These are phyloP conservation scores for Nannobrachium achirus DNA, from an alignment of 2,113 vertebrate species.

Conservation along the genomic window DNA sequence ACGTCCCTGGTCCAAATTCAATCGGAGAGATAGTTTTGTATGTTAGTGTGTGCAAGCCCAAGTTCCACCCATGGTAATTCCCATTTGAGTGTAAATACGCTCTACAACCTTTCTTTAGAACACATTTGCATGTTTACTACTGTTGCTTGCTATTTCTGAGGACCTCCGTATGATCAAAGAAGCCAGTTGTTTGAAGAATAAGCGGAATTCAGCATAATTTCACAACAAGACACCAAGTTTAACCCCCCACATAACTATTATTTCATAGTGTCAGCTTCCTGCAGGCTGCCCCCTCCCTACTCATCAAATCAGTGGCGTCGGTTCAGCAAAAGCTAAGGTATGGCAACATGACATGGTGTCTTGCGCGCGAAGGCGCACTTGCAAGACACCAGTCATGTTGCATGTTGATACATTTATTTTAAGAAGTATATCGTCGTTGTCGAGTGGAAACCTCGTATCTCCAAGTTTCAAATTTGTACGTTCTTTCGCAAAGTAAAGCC, in stretches of 20 bases:
- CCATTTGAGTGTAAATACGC: slow-evolving; percentile 76
- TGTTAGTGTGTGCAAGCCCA: slow-evolving; percentile 7
- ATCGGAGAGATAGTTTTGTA: slow-evolving; percentile 38
- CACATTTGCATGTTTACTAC: slow-evolving; percentile 76
- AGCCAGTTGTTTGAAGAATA: slow-evolving; percentile 71
- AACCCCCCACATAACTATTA: slow-evolving; percentile 30
- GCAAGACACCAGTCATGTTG: too few species aligned
- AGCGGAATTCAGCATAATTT: slow-evolving; percentile 74
- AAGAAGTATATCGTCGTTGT: too few species aligned
- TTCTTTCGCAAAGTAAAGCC: too few species aligned
- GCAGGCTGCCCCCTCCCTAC: slow-evolving; percentile 21
- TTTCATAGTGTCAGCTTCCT: slow-evolving; percentile 50
- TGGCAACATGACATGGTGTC: too few species aligned
- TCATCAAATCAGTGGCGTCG: too few species aligned
- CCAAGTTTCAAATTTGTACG: too few species aligned
- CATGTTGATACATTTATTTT: too few species aligned
- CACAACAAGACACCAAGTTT: slow-evolving; percentile 68
- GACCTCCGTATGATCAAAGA: slow-evolving; percentile 75
- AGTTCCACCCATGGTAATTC: slow-evolving; percentile 60
- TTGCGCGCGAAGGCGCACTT: too few species aligned
- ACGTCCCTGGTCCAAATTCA: too few species aligned
- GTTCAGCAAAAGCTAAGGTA: too few species aligned
- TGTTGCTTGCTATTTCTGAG: slow-evolving; percentile 68
- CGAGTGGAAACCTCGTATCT: too few species aligned
- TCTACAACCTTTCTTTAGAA: slow-evolving; percentile 72